These are phyloP conservation scores for Trididemnum miniatum DNA, from an alignment of 23 tunicate species.

Conservation along the genomic window DNA sequence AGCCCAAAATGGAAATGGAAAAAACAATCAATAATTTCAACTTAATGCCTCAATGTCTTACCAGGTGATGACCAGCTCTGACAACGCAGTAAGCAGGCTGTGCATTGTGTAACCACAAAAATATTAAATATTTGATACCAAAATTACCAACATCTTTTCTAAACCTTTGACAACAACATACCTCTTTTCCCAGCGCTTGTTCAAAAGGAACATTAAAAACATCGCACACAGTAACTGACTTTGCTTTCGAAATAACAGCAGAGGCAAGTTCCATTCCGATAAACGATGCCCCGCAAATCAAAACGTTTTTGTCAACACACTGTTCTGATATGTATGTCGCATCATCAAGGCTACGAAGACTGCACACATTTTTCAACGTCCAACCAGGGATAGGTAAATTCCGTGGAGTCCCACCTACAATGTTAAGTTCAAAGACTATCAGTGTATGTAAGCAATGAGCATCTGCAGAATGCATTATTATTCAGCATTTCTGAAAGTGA, in stretches of 20 bases:
- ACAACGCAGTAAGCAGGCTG: too few relatives aligned
- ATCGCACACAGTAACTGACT: slow-evolving; percentile 74
- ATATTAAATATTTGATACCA: too few relatives aligned
- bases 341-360: slow-evolving; percentile 76
- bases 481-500: neutral
- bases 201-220: slow-evolving; percentile 83
- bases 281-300: slow-evolving; percentile 83
- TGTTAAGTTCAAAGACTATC: too few relatives aligned
- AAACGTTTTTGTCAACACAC: slow-evolving; percentile 61
- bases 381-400: slow-evolving; percentile 87
- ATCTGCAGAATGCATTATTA: neutral
- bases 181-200: slow-evolving; percentile 74
- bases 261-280: slow-evolving; percentile 99
- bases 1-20: too few relatives aligned
- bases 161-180: slow-evolving; percentile 24
- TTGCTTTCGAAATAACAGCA: slow-evolving; percentile 54
- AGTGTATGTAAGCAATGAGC: too few relatives aligned
- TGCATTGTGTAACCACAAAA: too few relatives aligned
- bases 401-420: slow-evolving; percentile 69
- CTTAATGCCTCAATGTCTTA: too few relatives aligned
- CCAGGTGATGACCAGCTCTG: too few relatives aligned
- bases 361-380: slow-evolving; percentile 73
- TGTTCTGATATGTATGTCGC: slow-evolving; percentile 43
- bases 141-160: too few relatives aligned
- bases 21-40: too few relatives aligned